Base-by-base conservation (phyloP, 2,888 invertebrate genomes). In the Drosophila barbarae region DNA sequence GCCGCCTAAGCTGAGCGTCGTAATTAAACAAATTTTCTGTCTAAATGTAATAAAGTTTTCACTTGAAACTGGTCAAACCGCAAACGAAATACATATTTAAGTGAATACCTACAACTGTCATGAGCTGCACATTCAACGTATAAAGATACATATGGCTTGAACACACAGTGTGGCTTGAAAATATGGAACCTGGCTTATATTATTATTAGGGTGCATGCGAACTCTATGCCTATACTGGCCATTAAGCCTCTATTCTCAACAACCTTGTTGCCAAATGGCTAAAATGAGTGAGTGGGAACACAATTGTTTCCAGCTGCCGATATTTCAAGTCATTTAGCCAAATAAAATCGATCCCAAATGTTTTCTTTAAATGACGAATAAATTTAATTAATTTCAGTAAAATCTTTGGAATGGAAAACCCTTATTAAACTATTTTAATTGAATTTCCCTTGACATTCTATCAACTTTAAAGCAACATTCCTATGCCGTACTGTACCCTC, bases 1-100 rank as follows among this genome's bases (percentile, higher is more conserved):
- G 30, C 13, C 38, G 34, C 18, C 35, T 42, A n/a, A 60, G 23
- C 28, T 49, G 6, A 47, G 68, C 50, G 56, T n/a, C 51, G 57
- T 57, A 56, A 65, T 65, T 65, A 54, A 39, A 39, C 21, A 68
- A 41, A 41, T 53, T 49, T 39, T 41, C 12, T 68, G 53, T 59
- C 50, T 54, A 54, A 60, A 60, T 69, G 68, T 60, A 54, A 54
- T 68, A 39, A 42, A 68, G 39, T 26, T 38, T 68, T 53, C 34
- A 38, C 52, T 52, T 47, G 30, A 35, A 39, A 32, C 52, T 67
- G 44, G 50, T 23, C 32, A 35, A 60, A 60, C 59, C 61, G 35
- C 49, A 49, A 56, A 56, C 9, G 15, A 34, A 46, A 44, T 32
- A 35, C 35, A 36, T 26, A 38, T 18, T 58, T 12, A 58, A 46